These are phyloP conservation scores for Idris sp. DNA, from an alignment of 1,140 invertebrate genomes.

Conservation along the genomic window DNA sequence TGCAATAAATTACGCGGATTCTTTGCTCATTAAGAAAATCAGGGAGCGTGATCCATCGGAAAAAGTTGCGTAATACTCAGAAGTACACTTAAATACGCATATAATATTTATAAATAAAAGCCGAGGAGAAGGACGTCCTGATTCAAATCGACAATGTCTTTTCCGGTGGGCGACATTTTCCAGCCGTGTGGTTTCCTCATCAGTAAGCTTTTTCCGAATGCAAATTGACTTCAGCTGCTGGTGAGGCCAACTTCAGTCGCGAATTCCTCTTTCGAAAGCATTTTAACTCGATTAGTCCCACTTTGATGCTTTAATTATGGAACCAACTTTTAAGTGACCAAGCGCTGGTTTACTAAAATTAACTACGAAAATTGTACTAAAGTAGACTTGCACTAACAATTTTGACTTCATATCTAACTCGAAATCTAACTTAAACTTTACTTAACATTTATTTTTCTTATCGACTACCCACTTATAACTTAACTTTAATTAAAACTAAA, in stretches of 20 bases:
- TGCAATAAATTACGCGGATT: conserved; percentile 35
- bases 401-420: too few relatives aligned
- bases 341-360: too few relatives aligned
- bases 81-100: conserved; percentile 35
- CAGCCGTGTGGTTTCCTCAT: conserved; percentile 20
- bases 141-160: conserved; percentile 50
- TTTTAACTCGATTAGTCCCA: conserved; percentile 53
- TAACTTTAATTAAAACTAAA: too few relatives aligned
- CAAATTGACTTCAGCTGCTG: conserved; percentile 48
- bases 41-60: conserved; percentile 22
- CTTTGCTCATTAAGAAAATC: conserved; percentile 55
- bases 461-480: too few relatives aligned
- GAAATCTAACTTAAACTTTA: too few relatives aligned
- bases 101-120: not conserved
- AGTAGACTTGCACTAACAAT: too few relatives aligned
- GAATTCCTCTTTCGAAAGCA: conserved; percentile 32
- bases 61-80: conserved; percentile 34
- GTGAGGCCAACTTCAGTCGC: too few relatives aligned
- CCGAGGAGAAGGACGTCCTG: conserved; percentile 46
- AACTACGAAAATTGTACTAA: too few relatives aligned
- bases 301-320: conserved; percentile 51
- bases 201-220: conserved; percentile 30
- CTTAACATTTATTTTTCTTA: too few relatives aligned
- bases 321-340: too few relatives aligned
- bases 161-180: conserved; percentile 48